A percentile compares a stretch with the other conserved stretches of the same genome.
These are phyloP conservation scores for Telmatherina bonti DNA, from an alignment of 2,797 vertebrate genomes.

Conservation along the genomic window DNA sequence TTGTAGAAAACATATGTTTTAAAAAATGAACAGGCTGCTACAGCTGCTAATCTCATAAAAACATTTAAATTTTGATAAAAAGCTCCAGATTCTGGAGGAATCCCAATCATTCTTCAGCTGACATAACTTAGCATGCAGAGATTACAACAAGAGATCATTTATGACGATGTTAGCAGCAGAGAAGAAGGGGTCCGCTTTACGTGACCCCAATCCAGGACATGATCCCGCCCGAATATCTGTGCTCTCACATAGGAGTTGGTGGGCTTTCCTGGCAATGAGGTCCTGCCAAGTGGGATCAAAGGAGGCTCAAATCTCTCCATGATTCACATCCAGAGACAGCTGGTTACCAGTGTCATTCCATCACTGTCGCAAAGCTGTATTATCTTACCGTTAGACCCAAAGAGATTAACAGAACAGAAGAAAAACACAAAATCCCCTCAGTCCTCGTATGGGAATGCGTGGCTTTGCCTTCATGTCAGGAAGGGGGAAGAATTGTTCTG, in stretches of 20 bases:
- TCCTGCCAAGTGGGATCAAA: conserved; percentile 65
- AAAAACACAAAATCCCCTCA: background rate
- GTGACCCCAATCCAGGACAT: conserved; percentile 66
- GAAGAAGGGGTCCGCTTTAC: conserved; percentile 31
- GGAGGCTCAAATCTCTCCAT: conserved; percentile 66
- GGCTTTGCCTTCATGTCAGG: background rate
- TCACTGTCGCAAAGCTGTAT: conserved; percentile 14
- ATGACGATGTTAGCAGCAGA: conserved; percentile 33
- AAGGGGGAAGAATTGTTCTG: background rate
- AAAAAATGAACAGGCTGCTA: background rate
- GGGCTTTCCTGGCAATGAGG: conserved; percentile 27
- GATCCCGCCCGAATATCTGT: conserved; percentile 18
- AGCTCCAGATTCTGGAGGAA: background rate
- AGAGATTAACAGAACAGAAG: background rate
- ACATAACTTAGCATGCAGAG: background rate
- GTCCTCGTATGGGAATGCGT: background rate
- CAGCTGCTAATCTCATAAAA: background rate
- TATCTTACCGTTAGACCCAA: background rate
- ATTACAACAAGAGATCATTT: conserved; percentile 9
- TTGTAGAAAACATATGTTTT: background rate
- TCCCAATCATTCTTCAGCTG: background rate
- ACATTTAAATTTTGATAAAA: background rate
- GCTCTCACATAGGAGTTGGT: conserved; percentile 33
- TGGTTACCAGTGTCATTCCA: conserved; percentile 53
- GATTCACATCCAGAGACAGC: conserved; percentile 70